Evolutionary conservation across 2,113 vertebrate species (phyloP).

Genomic region (Channa argus): DNA sequence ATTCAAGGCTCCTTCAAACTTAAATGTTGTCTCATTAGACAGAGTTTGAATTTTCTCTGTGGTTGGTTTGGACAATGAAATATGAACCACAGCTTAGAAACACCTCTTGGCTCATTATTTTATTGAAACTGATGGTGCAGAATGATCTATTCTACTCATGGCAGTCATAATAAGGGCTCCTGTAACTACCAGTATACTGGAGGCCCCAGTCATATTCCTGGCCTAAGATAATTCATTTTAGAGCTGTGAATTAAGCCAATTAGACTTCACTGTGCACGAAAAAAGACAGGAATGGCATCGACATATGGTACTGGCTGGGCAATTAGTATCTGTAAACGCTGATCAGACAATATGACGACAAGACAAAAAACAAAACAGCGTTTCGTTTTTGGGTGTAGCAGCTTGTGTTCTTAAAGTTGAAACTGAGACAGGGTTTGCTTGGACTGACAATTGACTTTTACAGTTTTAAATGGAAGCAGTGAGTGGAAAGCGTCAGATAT

Average conservation of each 20-base stretch:
- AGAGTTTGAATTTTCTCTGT: too few species aligned
- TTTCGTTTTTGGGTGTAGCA: conserved; percentile 62
- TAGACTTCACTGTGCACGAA: conserved; percentile 72
- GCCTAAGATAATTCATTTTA: conserved; percentile 64
- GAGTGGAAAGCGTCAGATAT: conserved; percentile 50
- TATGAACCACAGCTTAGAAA: conserved; percentile 4
- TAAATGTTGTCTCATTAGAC: too few species aligned
- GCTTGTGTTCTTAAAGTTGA: conserved; percentile 78
- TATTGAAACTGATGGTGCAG: conserved; percentile 2
- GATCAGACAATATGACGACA: conserved; percentile 77
- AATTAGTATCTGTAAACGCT: conserved; percentile 81
- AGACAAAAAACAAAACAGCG: conserved; percentile 54
- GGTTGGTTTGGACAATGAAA: neutral
- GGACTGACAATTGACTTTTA: conserved; percentile 70
- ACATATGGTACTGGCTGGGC: conserved; percentile 78
- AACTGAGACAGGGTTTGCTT: conserved; percentile 57
- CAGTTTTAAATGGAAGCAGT: conserved; percentile 54
- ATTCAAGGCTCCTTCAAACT: too few species aligned
- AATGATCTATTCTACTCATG: neutral
- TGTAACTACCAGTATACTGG: neutral
- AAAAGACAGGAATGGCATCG: conserved; percentile 69
- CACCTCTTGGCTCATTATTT: conserved; percentile 12
- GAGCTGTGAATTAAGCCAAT: conserved; percentile 78
- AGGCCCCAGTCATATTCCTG: conserved; percentile 27
- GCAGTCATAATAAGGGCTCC: conserved; percentile 1